Evolutionary conservation across 2,888 invertebrate species (phyloP).

Genomic region (Polydesmus complanatus): DNA sequence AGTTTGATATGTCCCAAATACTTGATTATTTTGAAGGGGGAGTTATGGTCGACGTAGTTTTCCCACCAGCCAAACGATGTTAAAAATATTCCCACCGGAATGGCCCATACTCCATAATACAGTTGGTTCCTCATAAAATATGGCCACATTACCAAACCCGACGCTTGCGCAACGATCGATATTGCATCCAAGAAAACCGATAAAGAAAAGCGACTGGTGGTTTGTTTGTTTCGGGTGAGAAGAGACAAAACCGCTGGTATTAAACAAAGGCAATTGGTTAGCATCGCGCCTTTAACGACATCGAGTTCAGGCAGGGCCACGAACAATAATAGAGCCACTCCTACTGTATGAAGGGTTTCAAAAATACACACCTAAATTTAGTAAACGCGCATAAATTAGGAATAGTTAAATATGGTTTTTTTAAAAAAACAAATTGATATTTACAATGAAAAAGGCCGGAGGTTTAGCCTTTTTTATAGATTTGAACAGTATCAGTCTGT

Average conservation of each 20-base stretch:
- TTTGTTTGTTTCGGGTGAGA: constrained; percentile 26
- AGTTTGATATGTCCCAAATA: constrained; percentile 62
- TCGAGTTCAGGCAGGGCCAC: constrained; percentile 37
- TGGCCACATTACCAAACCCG: constrained; percentile 55
- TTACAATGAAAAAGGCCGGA: constrained; percentile 19
- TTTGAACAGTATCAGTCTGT: constrained; percentile 26
- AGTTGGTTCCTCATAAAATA: constrained; percentile 29
- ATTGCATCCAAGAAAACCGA: constrained; percentile 43
- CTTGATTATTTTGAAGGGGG: constrained; percentile 62
- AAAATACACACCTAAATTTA: constrained; percentile 30
- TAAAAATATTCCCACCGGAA: constrained; percentile 68
- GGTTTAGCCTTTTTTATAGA: constrained; percentile 18
- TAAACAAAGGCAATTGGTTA: constrained; percentile 37
- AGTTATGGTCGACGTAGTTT: constrained; percentile 79
- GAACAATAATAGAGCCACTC: constrained; percentile 37
- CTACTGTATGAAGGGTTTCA: constrained; percentile 37
- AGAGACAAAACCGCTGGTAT: constrained; percentile 34
- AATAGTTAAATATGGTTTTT: neutral
- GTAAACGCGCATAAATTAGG: neutral
- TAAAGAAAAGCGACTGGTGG: constrained; percentile 33
- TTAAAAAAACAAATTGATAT: neutral
- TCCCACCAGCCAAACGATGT: constrained; percentile 97
- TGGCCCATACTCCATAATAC: constrained; percentile 49
- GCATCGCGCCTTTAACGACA: constrained; percentile 35
- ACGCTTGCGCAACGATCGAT: constrained; percentile 48